These are phyloP conservation scores for Anas bahamensis DNA, from an alignment of 2,797 vertebrate species.

Conservation along the genomic window DNA sequence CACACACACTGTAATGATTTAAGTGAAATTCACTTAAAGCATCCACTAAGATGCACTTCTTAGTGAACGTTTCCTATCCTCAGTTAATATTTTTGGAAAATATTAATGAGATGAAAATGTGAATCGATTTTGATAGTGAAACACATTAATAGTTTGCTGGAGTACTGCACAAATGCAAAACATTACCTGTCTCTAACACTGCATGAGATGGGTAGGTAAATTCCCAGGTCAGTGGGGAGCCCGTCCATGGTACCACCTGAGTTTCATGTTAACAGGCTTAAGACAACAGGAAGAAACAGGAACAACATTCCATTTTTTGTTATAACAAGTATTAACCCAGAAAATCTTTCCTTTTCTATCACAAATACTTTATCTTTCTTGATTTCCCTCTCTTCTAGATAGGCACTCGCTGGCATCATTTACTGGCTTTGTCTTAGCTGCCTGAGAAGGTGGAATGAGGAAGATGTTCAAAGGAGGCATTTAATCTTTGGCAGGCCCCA, in stretches of 20 bases:
- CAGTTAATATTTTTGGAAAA: background rate
- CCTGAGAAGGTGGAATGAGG: background rate
- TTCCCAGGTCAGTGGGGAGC: background rate
- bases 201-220: background rate
- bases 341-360: background rate
- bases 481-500: background rate
- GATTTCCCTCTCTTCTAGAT: background rate
- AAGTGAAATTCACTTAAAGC: background rate
- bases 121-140: background rate
- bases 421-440: background rate
- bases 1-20: background rate
- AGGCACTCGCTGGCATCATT: background rate
- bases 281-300: background rate
- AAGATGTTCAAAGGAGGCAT: background rate
- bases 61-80: background rate
- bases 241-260: fast-evolving
- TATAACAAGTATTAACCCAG: background rate
- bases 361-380: background rate
- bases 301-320: background rate
- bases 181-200: background rate
- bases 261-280: background rate
- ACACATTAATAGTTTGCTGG: background rate
- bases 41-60: background rate
- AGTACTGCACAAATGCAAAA: background rate
- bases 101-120: background rate